Evolutionary conservation across 92 coral and sea anemone genomes (phyloP), one percentile per base, ranked within the genome.

Genomic region (Heliopora coerulea): DNA sequence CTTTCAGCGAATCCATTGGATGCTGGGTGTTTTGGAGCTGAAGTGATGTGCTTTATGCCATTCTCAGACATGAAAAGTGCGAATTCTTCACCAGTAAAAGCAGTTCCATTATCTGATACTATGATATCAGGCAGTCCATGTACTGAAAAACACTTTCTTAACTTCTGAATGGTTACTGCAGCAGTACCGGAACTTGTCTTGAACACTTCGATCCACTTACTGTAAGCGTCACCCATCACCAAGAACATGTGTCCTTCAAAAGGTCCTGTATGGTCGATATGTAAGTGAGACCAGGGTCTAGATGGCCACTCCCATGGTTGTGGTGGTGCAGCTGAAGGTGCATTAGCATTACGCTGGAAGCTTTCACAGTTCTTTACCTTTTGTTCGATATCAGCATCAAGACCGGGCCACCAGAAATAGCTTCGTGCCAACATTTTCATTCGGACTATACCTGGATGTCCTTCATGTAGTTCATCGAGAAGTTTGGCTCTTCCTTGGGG

Each of bases 1-100:
- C 85, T 5, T 62, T 80, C 85, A 33, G 65, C 49, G 12, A 72
- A 62, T 27, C 85, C 85, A 73, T 80, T 80, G 17, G 85, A 72
- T n/a, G 74, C 72, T 40, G 85, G 80, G 64, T 80, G 80, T 32
- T 72, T 52, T 8, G 65, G 79, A 18, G 80, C 85, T 60, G 85
- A 34, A 13, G 62, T 72, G 49, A 80, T 73, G 50, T 80, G 79
- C 30, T 72, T 35, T 23, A 80, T 80, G 20, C 84, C 84, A 69
- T 80, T 80, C 39, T 69, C 52, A 21, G 56, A 15, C 62, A 73
- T 58, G 62, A 80, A 80, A n/a, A 24, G 57, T 23, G 3, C 79
- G 70, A 80, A 80, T 29, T 69, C 83, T 50, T 50, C 67, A 42
- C 83, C 44, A 18, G 83, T 54, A 49, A 79, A 56, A 19, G 54